Conservation (phyloP, 1,140 invertebrate genomes). For the Orchestia grillus region DNA sequence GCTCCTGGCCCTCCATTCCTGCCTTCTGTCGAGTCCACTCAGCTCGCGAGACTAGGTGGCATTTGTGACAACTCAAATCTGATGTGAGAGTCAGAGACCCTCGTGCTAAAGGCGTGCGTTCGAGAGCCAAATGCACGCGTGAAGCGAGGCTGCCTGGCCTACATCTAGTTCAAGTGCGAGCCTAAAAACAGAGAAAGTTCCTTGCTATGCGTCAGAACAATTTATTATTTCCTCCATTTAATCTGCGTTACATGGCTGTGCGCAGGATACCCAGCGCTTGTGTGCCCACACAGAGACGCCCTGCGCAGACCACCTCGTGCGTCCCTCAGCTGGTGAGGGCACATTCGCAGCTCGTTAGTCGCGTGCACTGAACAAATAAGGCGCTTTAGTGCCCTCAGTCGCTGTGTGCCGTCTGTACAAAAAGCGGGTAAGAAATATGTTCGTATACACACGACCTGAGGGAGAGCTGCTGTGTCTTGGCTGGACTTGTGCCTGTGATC, state of each 20-base stretch:
- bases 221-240: background rate
- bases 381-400: background rate
- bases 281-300: background rate
- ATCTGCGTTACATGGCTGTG: background rate
- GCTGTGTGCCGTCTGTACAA: background rate
- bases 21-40: too few relatives aligned
- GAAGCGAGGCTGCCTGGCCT: background rate
- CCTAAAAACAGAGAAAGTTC: conserved; percentile 1
- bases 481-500: background rate
- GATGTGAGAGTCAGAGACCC: background rate
- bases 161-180: background rate
- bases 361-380: background rate
- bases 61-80: background rate
- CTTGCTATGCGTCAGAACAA: background rate
- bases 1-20: too few relatives aligned
- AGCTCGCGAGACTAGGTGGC: background rate
- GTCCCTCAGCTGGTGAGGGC: too few relatives aligned
- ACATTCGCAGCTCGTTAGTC: background rate
- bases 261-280: background rate
- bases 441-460: background rate
- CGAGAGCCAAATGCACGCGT: background rate
- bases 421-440: background rate
- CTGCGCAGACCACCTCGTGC: background rate
- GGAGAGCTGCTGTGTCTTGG: background rate
- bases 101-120: background rate